Conservation (phyloP, 2,797 vertebrate genomes). For the Sus cebifrons region DNA sequence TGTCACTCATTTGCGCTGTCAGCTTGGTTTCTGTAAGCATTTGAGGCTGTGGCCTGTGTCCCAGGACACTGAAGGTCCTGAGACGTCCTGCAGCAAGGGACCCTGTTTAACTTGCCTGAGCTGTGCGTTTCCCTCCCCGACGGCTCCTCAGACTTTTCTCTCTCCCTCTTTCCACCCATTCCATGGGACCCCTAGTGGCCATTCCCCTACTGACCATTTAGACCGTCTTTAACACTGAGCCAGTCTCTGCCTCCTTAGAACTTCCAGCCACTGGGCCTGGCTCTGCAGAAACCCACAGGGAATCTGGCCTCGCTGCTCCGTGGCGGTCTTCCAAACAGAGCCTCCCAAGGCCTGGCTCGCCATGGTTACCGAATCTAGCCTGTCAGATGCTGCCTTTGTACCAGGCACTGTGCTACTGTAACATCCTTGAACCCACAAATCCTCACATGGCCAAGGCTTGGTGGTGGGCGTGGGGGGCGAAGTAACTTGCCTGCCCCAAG, state of each 20-base stretch:
- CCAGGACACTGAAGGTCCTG: not conserved
- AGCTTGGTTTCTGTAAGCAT: not conserved
- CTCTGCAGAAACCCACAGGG: not conserved
- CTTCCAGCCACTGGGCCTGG: not conserved
- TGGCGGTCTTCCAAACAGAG: not conserved
- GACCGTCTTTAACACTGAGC: not conserved
- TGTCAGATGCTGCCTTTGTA: not conserved
- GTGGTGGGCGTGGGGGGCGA: not conserved
- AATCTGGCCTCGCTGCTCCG: not conserved
- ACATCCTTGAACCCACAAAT: not conserved
- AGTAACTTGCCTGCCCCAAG: not conserved
- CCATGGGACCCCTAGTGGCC: not conserved
- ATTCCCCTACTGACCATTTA: not conserved
- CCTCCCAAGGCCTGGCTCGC: not conserved
- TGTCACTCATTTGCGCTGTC: not conserved
- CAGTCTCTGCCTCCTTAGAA: not conserved
- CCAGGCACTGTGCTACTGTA: not conserved
- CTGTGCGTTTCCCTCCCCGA: not conserved
- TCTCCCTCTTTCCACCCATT: not conserved
- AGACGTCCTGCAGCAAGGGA: slow-evolving; percentile 8
- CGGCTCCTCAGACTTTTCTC: not conserved
- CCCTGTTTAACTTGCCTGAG: not conserved
- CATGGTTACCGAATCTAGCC: not conserved
- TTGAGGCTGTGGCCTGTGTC: not conserved
- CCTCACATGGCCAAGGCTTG: not conserved